Evolutionary conservation across 2,797 vertebrate genomes (phyloP), one percentile per base, ranked within the genome.

Genomic region (Setipinna tenuifilis): DNA sequence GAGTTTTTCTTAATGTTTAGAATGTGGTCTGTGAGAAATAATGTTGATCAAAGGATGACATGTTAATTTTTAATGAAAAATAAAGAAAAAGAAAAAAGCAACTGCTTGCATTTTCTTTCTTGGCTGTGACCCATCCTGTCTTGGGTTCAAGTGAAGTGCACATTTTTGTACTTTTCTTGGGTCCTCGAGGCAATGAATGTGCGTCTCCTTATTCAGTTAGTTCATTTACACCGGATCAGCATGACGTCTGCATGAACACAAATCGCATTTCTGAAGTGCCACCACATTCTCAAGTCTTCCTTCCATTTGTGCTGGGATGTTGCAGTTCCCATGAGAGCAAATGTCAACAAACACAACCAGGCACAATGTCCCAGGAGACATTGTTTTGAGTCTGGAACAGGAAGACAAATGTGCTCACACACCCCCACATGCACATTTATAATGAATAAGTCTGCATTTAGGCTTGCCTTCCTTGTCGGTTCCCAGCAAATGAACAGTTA

Each of bases 91-190:
- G 50, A 9, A 54, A 54, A 54, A 54, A 9, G 14, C 50, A 54
- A 7, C 7, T 54, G 50, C 50, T 54, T 9, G 50, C 50, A 14
- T 54, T 86, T 82, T 83, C 82, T 84, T 75, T 84, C 87, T 89
- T 84, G 44, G 85, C 50, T 54, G 83, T 85, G 54, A 87, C 87
- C 89, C 85, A 81, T 86, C 87, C 84, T 83, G 87, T 86, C 88
- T 90, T 81, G 80, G 85, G 91, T 93, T 93, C 86, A 93, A 93
- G 91, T 91, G 87, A 92, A 93, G 91, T 87, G 89, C 90, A 90
- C 84, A 90, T 91, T 91, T 85, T 90, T 89, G 28, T 21, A 87
- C 92, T 91, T 91, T 85, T 87, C 85, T 28, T 84, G 19, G 31
- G 58, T 80, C 86, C 50, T 85, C n/a, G 57, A 82, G 84, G 62